A percentile compares a stretch with the other conserved stretches of the same genome.
These are phyloP conservation scores for Amphiduros pacificus DNA, from an alignment of 2,888 invertebrate species.

Conservation along the genomic window DNA sequence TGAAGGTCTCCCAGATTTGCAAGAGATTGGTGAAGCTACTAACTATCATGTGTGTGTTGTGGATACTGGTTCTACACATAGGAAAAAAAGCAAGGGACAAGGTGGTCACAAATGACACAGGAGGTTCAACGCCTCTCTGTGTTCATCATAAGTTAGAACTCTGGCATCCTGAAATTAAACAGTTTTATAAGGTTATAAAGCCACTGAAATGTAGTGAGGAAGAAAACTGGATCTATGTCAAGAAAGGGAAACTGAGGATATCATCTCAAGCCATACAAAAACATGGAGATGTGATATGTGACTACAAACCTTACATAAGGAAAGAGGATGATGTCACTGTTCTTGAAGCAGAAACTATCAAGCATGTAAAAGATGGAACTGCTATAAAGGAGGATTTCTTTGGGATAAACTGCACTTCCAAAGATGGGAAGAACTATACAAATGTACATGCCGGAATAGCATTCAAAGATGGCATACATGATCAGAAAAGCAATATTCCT, in stretches of 20 bases:
- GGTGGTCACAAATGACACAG: no score
- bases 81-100: no score
- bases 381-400: conserved; percentile 23
- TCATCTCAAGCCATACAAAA: conserved; percentile 61
- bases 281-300: conserved; percentile 63
- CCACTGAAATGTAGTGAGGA: conserved; percentile 69
- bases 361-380: conserved; percentile 4
- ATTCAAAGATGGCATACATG: background rate
- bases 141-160: conserved; percentile 70
- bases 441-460: conserved; percentile 68
- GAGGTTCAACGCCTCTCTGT: no score
- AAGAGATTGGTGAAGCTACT: no score
- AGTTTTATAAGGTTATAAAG: conserved; percentile 69
- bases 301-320: conserved; percentile 60
- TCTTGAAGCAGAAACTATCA: background rate
- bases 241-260: conserved; percentile 68
- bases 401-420: conserved; percentile 30
- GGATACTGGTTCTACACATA: no score
- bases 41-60: no score
- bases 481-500: background rate
- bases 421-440: conserved; percentile 64
- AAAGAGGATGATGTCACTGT: conserved; percentile 15
- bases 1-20: no score
- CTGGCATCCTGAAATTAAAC: conserved; percentile 73
- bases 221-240: conserved; percentile 77